Evolutionary conservation across 2,113 vertebrate species (phyloP).

Genomic region (Sigmodon hispidus): DNA sequence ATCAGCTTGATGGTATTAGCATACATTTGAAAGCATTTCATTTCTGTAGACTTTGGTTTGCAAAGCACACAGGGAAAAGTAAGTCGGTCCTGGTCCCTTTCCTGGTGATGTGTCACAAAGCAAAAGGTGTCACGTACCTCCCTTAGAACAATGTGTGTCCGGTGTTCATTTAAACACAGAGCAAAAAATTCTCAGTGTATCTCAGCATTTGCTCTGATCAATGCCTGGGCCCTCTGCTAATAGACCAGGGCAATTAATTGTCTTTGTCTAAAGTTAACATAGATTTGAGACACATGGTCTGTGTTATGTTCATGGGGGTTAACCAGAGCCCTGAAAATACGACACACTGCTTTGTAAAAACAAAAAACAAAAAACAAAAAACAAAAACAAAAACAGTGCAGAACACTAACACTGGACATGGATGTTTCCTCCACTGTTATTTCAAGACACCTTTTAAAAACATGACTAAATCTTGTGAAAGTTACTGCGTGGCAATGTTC

Average conservation of each 20-base stretch:
- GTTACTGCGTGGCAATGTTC: neutral
- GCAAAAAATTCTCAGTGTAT: neutral
- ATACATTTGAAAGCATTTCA: neutral
- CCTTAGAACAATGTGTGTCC: neutral
- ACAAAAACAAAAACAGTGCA: accelerated
- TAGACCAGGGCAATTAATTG: neutral
- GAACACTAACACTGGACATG: neutral
- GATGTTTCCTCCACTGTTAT: neutral
- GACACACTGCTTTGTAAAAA: neutral
- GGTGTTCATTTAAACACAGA: neutral
- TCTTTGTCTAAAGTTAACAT: neutral
- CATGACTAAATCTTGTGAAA: neutral
- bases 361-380: too few species aligned
- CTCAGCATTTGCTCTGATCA: neutral
- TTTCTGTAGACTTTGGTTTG: neutral
- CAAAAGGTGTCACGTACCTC: neutral
- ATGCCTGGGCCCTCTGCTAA: neutral
- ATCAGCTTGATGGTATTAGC: neutral
- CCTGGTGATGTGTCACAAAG: neutral
- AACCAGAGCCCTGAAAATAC: neutral
- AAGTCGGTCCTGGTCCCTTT: neutral
- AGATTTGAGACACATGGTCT: neutral
- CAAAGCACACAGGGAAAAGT: neutral
- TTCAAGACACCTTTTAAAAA: neutral
- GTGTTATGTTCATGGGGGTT: neutral